Conservation (phyloP, 2,113 vertebrate genomes). For the Zeus faber region DNA sequence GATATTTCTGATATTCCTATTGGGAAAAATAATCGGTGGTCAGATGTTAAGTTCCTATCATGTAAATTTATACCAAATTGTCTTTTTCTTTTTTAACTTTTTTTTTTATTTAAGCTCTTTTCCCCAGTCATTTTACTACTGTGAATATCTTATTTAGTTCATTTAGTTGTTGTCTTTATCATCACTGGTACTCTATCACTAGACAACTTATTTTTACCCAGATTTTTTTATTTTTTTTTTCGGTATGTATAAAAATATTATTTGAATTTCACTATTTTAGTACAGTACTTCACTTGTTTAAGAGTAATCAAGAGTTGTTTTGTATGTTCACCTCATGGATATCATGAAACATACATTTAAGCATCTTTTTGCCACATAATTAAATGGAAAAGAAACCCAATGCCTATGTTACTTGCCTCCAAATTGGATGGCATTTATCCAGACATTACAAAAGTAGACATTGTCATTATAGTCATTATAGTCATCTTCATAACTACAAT, state of each 20-base stretch:
- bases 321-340: constrained; percentile 18
- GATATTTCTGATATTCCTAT: constrained; percentile 14
- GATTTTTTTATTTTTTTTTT: constrained; percentile 20
- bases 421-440: background rate
- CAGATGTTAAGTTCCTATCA: constrained; percentile 8
- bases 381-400: background rate
- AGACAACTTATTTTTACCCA: constrained; percentile 10
- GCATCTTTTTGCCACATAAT: constrained; percentile 10
- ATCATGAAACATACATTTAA: background rate
- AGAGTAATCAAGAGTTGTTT: background rate
- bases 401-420: constrained; percentile 8
- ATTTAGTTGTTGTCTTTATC: constrained; percentile 23
- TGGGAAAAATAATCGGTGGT: constrained; percentile 14
- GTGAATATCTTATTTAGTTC: constrained; percentile 44
- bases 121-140: constrained; percentile 35
- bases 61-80: constrained; percentile 25
- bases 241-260: constrained; percentile 44
- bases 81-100: constrained; percentile 15
- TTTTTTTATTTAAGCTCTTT: constrained; percentile 40
- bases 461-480: constrained; percentile 20
- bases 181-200: background rate
- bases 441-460: constrained; percentile 37
- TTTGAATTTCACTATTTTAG: constrained; percentile 9
- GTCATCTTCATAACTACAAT: constrained; percentile 21
- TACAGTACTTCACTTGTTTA: background rate